phyloP scores from a whole-genome alignment of 2,888 invertebrate species.

The Agrochola lychnidis region DNA sequence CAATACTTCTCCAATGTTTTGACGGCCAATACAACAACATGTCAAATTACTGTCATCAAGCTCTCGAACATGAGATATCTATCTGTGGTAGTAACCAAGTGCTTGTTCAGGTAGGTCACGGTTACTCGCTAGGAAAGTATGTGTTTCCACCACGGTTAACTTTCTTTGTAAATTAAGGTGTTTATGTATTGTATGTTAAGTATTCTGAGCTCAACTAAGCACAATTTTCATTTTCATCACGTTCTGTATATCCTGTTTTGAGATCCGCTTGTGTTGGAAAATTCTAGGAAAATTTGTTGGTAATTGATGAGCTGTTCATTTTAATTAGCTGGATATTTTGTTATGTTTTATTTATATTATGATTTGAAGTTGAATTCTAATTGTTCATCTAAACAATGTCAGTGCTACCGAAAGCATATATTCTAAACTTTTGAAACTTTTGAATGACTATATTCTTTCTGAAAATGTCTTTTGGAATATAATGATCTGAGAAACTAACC shows the following conservation, averaged over 20 bases:
- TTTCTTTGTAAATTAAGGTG: constrained; percentile 63
- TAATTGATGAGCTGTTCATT: not conserved
- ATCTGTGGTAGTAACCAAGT: constrained; percentile 24
- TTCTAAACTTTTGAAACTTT: not conserved
- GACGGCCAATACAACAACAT: constrained; percentile 2
- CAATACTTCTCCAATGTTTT: constrained; percentile 10
- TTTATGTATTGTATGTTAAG: constrained; percentile 34
- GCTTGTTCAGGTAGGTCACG: constrained; percentile 60
- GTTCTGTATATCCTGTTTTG: constrained; percentile 50
- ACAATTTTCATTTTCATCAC: constrained; percentile 60
- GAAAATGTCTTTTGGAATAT: not conserved
- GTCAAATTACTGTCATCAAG: constrained; percentile 22
- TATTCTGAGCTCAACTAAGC: constrained; percentile 32
- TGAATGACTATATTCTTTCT: not conserved
- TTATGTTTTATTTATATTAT: not conserved
- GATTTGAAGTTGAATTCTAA: not conserved
- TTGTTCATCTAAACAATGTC: not conserved
- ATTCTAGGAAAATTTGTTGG: constrained; percentile 6
- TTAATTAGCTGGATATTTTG: not conserved
- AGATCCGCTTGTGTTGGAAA: constrained; percentile 40
- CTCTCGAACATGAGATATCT: constrained; percentile 23
- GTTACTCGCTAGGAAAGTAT: constrained; percentile 55
- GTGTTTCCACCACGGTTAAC: constrained; percentile 49
- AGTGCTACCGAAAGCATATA: not conserved
- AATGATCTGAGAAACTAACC: not conserved